Percentiles rank a stretch among this genome's conserved stretches.
Evolutionary conservation across 92 coral and sea anemone species (phyloP).

Genomic region (Palythoa caribaeorum): DNA sequence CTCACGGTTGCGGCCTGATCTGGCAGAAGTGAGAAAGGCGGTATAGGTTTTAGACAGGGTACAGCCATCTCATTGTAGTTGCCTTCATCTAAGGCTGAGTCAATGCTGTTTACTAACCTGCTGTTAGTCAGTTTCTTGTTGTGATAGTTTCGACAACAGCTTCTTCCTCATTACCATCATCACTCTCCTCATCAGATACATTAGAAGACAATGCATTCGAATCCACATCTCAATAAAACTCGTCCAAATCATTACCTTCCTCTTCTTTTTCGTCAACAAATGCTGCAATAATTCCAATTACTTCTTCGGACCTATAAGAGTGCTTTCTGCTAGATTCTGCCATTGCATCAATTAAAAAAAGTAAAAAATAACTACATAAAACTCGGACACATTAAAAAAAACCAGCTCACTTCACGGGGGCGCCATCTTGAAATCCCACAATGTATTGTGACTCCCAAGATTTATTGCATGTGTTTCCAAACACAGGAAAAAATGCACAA

Average conservation of each 20-base stretch:
- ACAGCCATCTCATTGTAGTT: background rate
- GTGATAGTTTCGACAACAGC: background rate
- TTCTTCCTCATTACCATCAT: background rate
- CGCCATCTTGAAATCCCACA: too few species aligned
- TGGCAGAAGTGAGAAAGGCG: background rate
- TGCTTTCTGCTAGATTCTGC: background rate
- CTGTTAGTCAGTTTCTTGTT: background rate
- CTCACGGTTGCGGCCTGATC: background rate
- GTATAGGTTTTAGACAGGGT: background rate
- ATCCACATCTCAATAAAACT: background rate
- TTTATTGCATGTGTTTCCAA: too few species aligned
- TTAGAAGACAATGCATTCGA: background rate
- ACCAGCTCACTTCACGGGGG: background rate
- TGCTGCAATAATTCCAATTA: background rate
- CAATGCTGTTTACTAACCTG: constrained; percentile 3
- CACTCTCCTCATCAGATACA: background rate
- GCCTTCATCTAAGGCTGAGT: constrained; percentile 6
- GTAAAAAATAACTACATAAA: background rate
- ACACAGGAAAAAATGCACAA: too few species aligned
- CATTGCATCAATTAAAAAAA: background rate
- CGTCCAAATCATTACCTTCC: background rate
- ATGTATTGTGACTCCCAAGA: too few species aligned
- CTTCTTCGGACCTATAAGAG: background rate
- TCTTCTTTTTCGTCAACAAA: background rate
- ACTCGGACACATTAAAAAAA: background rate